Conservation (phyloP, 1,140 invertebrate genomes). For the Ceratina calcarata region DNA sequence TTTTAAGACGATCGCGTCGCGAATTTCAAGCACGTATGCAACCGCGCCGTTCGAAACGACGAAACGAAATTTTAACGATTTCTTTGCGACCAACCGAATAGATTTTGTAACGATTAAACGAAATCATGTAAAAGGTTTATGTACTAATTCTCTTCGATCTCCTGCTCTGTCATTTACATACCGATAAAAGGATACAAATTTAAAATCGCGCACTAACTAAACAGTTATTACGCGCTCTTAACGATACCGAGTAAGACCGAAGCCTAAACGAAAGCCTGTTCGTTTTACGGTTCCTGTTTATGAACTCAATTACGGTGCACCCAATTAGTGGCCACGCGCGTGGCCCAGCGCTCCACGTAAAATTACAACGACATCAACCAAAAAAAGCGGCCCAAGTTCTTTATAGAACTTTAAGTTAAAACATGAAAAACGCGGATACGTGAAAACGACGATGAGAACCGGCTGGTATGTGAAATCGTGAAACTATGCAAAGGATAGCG, state of each 20-base stretch:
- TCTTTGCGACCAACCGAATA: background rate
- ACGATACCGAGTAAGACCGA: background rate
- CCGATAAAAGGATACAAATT: too few species aligned
- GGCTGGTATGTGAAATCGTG: too few species aligned
- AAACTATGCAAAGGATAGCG: too few species aligned
- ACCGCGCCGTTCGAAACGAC: background rate
- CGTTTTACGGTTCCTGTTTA: slow-evolving; percentile 50
- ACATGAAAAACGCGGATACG: too few species aligned
- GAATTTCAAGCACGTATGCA: slow-evolving; percentile 35
- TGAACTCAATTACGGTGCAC: slow-evolving; percentile 62
- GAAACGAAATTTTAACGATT: slow-evolving; percentile 19
- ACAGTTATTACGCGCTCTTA: background rate
- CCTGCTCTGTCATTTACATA: too few species aligned
- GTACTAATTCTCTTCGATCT: too few species aligned
- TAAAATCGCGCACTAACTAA: background rate
- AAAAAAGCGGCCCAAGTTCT: background rate
- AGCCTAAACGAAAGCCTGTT: slow-evolving; percentile 10
- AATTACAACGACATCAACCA: slow-evolving; percentile 57
- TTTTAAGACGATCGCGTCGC: slow-evolving; percentile 33
- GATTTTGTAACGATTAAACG: background rate
- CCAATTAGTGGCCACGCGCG: slow-evolving; percentile 63
- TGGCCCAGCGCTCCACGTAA: slow-evolving; percentile 34
- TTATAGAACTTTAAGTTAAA: too few species aligned
- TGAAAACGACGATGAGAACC: background rate
- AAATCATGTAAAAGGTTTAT: too few species aligned